Base-by-base conservation (phyloP, 2,797 vertebrate species). In the Morelia viridis region DNA sequence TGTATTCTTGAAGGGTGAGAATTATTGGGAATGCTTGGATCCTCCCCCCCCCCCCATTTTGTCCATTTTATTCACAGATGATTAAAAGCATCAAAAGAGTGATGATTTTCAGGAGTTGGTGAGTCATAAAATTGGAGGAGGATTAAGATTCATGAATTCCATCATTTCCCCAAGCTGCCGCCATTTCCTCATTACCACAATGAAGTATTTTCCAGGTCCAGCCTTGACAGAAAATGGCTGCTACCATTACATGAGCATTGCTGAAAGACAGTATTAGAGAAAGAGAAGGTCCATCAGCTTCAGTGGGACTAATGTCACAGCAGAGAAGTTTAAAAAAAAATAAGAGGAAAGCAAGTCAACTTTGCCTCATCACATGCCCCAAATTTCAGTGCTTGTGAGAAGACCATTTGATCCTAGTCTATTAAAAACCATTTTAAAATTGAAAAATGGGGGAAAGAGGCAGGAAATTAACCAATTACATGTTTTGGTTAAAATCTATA, bases 401-500 rank as follows among this genome's bases (percentile, higher is more conserved):
- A 68, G 13, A 71, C 13, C 46, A 80, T 24, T 80, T 80, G 46
- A 41, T 24, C 31, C 83, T 56, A 53, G 10, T 85, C n/a, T 62
- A 5, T 60, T 56, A 83, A 28, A 58, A 68, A 41, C 12, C 84
- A 57, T 64, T 35, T 31, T 86, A 85, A 64, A 85, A 17, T 35
- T 41, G 12, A 84, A 88, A 87, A 35, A 12, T 56, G 31, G 41
- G 13, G 41, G 60, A 26, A 24, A 12, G 26, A 17, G 6, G 61
- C 41, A 71, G 87, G 90, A 91, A 93, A n/a, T 19, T 87, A 62
- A 64, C 46, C 76, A 15, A 35, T 53, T 56, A 90, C 24, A 89
- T 91, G 64, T 89, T 90, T 90, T 89, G 71, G 76, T 91, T 89
- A 92, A 58, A 0, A 0, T 58, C 94, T 89, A 68, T n/a, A 71